Base-by-base conservation (phyloP, 2,797 vertebrate genomes). In the Kryptopterus vitreolus region DNA sequence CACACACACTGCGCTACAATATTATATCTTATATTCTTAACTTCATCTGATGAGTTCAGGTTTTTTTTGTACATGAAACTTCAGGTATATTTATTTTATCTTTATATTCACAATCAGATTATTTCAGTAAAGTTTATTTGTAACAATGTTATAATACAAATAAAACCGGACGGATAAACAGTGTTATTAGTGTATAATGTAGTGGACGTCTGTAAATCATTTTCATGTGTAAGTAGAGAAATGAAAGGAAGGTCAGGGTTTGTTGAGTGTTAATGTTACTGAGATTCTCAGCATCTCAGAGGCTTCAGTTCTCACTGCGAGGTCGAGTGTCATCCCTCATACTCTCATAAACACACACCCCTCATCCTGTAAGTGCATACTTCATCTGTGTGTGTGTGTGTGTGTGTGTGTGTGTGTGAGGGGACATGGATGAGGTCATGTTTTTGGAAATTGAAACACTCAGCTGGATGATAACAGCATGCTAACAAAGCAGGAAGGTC, bases 371-470 rank as follows among this genome's bases (percentile, higher is more conserved):
- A 50, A 69, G 24, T 26, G 24, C 24, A 48, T 24, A 29, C 66
- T 50, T 10, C 2, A 26, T 26, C 22, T 11, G 31, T n/a, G 33
- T n/a, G 0, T 6, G 55, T 57, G 55, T 57, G 55, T 55, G 53
- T 22, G 35, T 65, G 62, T 43, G 22, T 33, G 6, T 0, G 26
- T 62, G 31, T 20, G 61, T 35, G 61, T 26, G 65, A 26, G 35
- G 35, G 35, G 33, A 24, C 43, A 22, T 43, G 63, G 63, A 69
- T 15, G n/a, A 68, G 65, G 65, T 68, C 65, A 48, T 68, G 65
- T 24, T 48, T 46, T 46, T 46, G 38, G 43, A 68, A 68, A 68
- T 18, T 50, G 66, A 69, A 69, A 50, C 66, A 69, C 66, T 69
- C 66, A 69, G 43, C n/a, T 48, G 43, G 43, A 69, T 15, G 43